Evolutionary conservation across 2,797 vertebrate genomes (phyloP), one percentile per base, ranked within the genome.

Genomic region (Geotrypetes seraphini): DNA sequence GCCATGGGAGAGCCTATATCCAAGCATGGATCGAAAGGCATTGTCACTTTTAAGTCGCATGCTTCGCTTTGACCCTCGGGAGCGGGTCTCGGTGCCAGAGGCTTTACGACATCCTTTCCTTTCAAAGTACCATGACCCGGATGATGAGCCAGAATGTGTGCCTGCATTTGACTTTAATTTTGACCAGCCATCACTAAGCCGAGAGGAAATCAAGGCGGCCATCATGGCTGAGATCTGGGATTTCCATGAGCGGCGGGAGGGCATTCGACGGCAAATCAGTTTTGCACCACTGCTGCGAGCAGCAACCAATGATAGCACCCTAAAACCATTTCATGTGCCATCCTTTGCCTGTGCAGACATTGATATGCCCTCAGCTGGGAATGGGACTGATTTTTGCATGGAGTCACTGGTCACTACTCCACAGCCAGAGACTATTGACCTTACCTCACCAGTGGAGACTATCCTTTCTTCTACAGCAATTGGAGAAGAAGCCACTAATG

Each of bases 91-190:
- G 0, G 90, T 90, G 16, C 79, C 78, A 7, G 85, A 91, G 39
- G 88, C 91, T 1, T 75, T 96, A 24, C 70, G 83, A 1, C 88
- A 97, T 51, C 83, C 86, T 0, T 97, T 96, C 36, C 33, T 97
- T 30, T 58, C 74, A 9, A 96, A 97, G 45, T 97, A 97, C 43
- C 94, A 95, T 2, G 93, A 97, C 48, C 71, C 78, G 0, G 90
- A 93, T 0, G 94, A 97, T 0, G 94, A 97, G 59, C 93, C 92
- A 2, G 78, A 89, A 18, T 97, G 94, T 3, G 87, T 93, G 8
- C 94, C 94, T 0, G 90, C 94, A 11, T 94, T 96, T 28, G 87
- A 97, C 68, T 92, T 93, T 60, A 87, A 86, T 45, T 96, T 96
- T 25, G 90, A 96, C 42, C 86, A 83, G 6, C 77, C 83, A 20